Evolutionary conservation across 2,888 invertebrate genomes (phyloP).

Genomic region (Apamea anceps): DNA sequence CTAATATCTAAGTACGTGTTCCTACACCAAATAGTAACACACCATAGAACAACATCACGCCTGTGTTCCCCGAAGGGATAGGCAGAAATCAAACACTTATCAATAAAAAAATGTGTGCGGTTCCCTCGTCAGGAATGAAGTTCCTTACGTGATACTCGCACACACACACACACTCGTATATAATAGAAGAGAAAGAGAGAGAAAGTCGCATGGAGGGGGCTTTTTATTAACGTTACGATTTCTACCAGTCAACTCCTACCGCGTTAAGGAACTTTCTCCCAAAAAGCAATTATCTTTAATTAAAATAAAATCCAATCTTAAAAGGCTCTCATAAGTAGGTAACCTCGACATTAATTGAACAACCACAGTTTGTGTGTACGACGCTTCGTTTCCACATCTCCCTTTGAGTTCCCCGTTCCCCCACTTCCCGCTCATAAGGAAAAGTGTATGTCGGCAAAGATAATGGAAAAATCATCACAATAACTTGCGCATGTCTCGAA

Average conservation of each 20-base stretch:
- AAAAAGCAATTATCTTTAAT: background rate
- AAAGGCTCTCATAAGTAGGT: constrained; percentile 8
- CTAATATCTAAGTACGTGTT: background rate
- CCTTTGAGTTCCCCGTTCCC: constrained; percentile 7
- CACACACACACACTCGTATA: background rate
- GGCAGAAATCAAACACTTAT: background rate
- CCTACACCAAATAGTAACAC: background rate
- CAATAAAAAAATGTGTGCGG: background rate
- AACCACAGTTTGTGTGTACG: constrained; percentile 33
- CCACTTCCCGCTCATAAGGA: constrained; percentile 57
- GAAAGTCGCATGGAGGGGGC: no score
- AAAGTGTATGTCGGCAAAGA: constrained; percentile 65
- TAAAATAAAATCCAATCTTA: constrained; percentile 1
- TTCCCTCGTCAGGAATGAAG: background rate
- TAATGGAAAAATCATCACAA: constrained; percentile 71
- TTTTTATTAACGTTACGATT: background rate
- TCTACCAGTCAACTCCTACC: background rate
- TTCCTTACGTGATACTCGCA: background rate
- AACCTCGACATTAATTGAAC: constrained; percentile 18
- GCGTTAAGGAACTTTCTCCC: background rate
- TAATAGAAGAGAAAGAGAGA: no score
- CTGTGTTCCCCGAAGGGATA: background rate
- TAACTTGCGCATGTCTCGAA: constrained; percentile 57
- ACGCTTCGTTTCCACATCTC: constrained; percentile 18
- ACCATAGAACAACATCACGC: background rate